Percentiles rank a stretch among this genome's conserved stretches.
These are phyloP conservation scores for Odontophorus gujanensis DNA, from an alignment of 2,113 vertebrate species.

Conservation along the genomic window DNA sequence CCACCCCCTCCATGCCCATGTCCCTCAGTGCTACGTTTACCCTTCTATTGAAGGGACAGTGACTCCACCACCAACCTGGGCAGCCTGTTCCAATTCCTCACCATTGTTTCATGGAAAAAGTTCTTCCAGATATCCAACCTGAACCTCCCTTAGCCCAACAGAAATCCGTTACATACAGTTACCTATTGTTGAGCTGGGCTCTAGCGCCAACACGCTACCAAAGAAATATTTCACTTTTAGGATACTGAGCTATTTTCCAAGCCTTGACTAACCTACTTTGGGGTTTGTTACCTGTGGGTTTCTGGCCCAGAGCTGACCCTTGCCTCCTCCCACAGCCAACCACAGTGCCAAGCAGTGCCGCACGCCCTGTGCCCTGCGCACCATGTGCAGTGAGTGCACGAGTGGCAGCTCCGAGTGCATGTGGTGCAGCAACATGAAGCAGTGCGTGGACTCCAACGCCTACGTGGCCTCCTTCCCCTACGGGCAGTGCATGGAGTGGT, in stretches of 20 bases:
- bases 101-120: too few relatives aligned
- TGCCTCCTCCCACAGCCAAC: conserved; percentile 81
- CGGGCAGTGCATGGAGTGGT: conserved; percentile 99
- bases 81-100: too few relatives aligned
- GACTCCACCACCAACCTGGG: too few relatives aligned
- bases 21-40: too few relatives aligned
- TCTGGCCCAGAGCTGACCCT: fast-evolving
- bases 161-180: too few relatives aligned
- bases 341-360: conserved; percentile 97
- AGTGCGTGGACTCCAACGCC: conserved; percentile 97
- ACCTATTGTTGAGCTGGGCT: too few relatives aligned
- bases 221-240: fast-evolving
- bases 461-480: conserved; percentile 99
- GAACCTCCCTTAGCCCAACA: too few relatives aligned
- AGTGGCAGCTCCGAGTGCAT: conserved; percentile 97
- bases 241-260: fast-evolving
- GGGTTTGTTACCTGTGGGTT: too few relatives aligned
- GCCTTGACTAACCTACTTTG: fast-evolving
- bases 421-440: conserved; percentile 99
- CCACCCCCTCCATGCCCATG: too few relatives aligned
- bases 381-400: conserved; percentile 90
- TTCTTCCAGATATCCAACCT: too few relatives aligned
- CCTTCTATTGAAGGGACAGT: too few relatives aligned
- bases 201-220: fast-evolving
- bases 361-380: conserved; percentile 89